These are phyloP conservation scores for Toxotes jaculatrix DNA, from an alignment of 2,113 vertebrate genomes.

Conservation along the genomic window DNA sequence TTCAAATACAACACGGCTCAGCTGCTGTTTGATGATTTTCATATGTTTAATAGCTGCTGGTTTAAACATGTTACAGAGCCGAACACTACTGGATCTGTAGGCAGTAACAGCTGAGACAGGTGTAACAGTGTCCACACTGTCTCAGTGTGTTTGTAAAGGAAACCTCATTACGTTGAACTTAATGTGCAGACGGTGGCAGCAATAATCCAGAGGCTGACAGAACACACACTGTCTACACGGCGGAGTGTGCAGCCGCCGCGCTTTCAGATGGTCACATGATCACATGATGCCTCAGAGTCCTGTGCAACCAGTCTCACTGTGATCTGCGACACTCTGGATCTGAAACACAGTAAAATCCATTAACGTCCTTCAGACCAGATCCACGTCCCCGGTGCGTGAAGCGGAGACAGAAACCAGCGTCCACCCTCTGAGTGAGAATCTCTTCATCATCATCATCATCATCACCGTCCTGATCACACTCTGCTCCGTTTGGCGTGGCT, in stretches of 20 bases:
- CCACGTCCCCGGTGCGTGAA: neutral
- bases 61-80: neutral
- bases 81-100: too few relatives aligned
- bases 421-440: neutral
- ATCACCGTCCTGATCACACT: conserved; percentile 76
- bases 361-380: neutral
- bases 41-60: neutral
- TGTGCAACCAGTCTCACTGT: neutral
- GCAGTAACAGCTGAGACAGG: neutral
- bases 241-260: neutral
- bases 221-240: neutral
- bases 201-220: neutral
- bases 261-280: neutral
- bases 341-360: neutral
- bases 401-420: neutral
- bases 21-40: conserved; percentile 18
- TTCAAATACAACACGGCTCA: conserved; percentile 53
- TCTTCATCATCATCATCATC: neutral
- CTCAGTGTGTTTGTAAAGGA: neutral
- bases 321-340: too few relatives aligned
- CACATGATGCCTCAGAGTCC: neutral
- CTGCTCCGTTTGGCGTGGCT: conserved; percentile 87
- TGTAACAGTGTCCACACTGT: neutral
- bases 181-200: neutral
- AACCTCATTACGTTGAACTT: neutral